Conservation (phyloP, 2,888 invertebrate species). For the Mimas tiliae region DNA sequence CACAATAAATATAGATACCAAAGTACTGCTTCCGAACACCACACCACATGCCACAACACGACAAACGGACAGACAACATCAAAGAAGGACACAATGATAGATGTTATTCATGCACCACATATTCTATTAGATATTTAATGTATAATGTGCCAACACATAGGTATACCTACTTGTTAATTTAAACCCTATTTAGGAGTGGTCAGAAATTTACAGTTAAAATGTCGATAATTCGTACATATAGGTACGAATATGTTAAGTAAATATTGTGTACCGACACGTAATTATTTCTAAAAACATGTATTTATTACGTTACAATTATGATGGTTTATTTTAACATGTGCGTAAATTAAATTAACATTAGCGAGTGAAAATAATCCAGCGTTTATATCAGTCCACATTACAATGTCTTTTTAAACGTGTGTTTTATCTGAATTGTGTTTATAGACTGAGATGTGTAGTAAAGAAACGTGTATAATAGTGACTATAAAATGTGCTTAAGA, state of each 20-base stretch:
- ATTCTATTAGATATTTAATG: constrained; percentile 49
- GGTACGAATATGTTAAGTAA: neutral
- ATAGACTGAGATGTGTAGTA: neutral
- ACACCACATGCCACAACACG: constrained; percentile 75
- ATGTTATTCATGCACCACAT: constrained; percentile 85
- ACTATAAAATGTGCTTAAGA: neutral
- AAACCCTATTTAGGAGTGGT: neutral
- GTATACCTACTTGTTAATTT: constrained; percentile 27
- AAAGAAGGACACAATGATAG: constrained; percentile 65
- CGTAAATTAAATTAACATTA: neutral
- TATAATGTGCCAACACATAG: constrained; percentile 31
- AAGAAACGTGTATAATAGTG: neutral
- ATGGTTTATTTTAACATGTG: constrained; percentile 7
- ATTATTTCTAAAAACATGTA: neutral
- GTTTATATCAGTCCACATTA: neutral
- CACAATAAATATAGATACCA: constrained; percentile 43
- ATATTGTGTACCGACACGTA: neutral
- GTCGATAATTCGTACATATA: neutral
- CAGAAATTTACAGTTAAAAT: neutral
- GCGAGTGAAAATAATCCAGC: neutral
- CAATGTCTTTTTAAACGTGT: neutral
- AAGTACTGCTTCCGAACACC: constrained; percentile 65
- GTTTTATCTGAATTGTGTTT: neutral
- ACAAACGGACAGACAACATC: constrained; percentile 54
- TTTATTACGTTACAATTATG: neutral